Evolutionary conservation across 2,797 vertebrate species (phyloP).

Genomic region (Eospalax fontanierii): DNA sequence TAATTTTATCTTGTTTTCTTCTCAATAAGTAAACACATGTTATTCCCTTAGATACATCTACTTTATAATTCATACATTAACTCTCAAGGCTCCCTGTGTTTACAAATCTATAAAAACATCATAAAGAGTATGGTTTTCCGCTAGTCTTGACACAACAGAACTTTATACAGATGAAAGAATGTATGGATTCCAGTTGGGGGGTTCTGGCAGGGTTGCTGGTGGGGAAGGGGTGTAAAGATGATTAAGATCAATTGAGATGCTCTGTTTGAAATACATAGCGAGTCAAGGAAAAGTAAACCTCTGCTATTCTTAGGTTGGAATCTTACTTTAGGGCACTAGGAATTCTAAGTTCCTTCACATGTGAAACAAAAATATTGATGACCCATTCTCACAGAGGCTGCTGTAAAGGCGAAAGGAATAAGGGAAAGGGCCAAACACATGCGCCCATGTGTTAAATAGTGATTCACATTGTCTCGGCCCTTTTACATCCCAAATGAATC

Average conservation of each 20-base stretch:
- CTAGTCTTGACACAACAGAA: too few species aligned
- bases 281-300: too few species aligned
- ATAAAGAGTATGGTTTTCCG: too few species aligned
- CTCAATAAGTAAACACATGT: conserved; percentile 36
- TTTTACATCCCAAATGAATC: background rate
- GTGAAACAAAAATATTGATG: background rate
- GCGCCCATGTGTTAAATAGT: background rate
- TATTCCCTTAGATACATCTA: background rate
- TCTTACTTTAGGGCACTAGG: background rate
- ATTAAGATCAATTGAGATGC: too few species aligned
- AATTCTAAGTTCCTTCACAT: background rate
- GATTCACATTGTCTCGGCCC: background rate
- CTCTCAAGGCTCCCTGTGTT: background rate
- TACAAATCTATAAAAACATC: background rate
- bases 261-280: too few species aligned
- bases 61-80: background rate
- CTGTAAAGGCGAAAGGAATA: background rate
- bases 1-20: background rate
- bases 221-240: too few species aligned
- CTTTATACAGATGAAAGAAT: too few species aligned
- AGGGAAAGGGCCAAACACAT: background rate
- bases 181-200: too few species aligned
- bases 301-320: conserved; percentile 5
- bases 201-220: too few species aligned
- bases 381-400: background rate